These are phyloP conservation scores for Leptogaster cylindrica DNA, from an alignment of 2,888 invertebrate genomes.

Conservation along the genomic window DNA sequence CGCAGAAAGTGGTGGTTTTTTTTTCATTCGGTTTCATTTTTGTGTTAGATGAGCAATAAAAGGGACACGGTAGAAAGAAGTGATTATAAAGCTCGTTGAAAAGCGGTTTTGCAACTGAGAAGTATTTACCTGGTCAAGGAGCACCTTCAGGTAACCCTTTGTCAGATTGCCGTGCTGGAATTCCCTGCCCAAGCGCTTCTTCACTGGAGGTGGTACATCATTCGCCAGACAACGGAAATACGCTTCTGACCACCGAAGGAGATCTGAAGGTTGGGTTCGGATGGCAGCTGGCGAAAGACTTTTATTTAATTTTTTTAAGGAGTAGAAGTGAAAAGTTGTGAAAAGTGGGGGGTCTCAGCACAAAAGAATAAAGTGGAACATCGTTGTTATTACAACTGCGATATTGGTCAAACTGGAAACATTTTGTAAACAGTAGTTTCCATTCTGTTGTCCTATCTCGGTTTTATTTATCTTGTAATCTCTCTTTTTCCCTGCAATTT, in stretches of 20 bases:
- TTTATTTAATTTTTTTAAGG: too few species aligned
- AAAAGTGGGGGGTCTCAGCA: too few species aligned
- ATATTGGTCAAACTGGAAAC: too few species aligned
- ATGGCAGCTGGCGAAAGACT: slow-evolving; percentile 90
- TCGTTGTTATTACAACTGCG: too few species aligned
- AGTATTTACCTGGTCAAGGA: slow-evolving; percentile 74
- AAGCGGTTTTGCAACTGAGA: neutral
- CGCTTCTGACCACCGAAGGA: slow-evolving; percentile 82
- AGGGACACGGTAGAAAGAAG: slow-evolving; percentile 12
- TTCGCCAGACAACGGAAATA: slow-evolving; percentile 81
- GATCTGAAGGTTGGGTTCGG: slow-evolving; percentile 85
- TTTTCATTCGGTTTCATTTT: too few species aligned
- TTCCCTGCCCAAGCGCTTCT: slow-evolving; percentile 76
- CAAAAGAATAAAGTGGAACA: too few species aligned
- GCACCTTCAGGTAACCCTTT: slow-evolving; percentile 77
- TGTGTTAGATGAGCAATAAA: too few species aligned
- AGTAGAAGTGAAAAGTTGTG: too few species aligned
- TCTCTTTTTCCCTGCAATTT: too few species aligned
- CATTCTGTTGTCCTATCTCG: too few species aligned
- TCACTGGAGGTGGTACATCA: slow-evolving; percentile 80
- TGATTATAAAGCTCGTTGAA: slow-evolving; percentile 10
- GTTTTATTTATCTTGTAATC: too few species aligned
- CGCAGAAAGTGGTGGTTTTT: slow-evolving; percentile 1
- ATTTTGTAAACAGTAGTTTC: too few species aligned
- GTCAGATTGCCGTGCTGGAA: slow-evolving; percentile 79